Evolutionary conservation across 2,113 vertebrate genomes (phyloP).

Genomic region (Dolichotis patagonum): DNA sequence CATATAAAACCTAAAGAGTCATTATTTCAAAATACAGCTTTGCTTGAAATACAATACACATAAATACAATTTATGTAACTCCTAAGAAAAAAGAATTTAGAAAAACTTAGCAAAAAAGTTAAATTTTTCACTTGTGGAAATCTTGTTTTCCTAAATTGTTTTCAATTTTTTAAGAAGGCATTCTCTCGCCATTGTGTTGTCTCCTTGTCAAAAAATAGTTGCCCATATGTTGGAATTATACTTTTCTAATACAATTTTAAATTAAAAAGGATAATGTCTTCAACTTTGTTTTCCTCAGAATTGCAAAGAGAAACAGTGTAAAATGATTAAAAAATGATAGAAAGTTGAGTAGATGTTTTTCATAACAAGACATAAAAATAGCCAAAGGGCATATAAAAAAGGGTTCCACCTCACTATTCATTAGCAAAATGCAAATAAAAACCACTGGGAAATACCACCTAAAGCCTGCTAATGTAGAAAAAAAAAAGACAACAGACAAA

Average conservation of each 20-base stretch:
- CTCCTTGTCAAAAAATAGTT: not conserved
- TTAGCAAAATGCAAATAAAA: not conserved
- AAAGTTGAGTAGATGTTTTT: no score
- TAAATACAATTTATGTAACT: not conserved
- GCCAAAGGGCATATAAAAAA: not conserved
- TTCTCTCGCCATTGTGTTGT: not conserved
- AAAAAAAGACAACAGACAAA: not conserved
- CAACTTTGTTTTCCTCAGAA: not conserved
- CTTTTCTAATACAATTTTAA: not conserved
- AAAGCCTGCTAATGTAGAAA: not conserved
- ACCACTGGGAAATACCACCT: not conserved
- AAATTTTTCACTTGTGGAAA: not conserved
- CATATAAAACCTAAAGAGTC: not conserved
- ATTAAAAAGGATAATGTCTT: not conserved
- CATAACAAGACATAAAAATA: not conserved
- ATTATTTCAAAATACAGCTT: not conserved
- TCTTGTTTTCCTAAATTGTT: not conserved
- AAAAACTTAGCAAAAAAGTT: slow-evolving; percentile 55
- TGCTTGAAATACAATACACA: not conserved
- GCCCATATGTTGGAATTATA: not conserved
- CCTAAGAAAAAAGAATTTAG: not conserved
- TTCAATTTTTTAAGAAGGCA: not conserved
- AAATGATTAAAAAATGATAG: not conserved
- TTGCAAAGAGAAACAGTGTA: not conserved
- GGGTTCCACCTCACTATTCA: not conserved